Conservation (phyloP, 1,140 invertebrate genomes). For the Drosophila ogumai region DNA sequence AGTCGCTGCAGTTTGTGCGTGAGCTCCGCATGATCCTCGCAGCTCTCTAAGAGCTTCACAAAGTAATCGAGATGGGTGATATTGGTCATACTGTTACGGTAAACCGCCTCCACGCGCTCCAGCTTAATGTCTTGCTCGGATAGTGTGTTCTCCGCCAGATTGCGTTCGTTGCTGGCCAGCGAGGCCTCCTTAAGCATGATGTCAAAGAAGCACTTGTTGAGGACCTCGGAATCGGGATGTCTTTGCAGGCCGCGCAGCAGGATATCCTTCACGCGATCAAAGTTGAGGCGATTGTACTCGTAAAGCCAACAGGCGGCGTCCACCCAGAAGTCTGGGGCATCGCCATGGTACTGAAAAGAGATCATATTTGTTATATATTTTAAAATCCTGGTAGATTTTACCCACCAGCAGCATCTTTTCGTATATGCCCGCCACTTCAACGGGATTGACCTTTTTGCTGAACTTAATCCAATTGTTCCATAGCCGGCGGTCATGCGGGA, state of each 20-base stretch:
- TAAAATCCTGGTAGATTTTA: not conserved
- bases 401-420: conserved; percentile 80
- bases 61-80: conserved; percentile 70
- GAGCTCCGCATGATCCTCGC: conserved; percentile 61
- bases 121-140: conserved; percentile 71
- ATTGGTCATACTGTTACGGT: conserved; percentile 67
- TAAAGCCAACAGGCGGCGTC: conserved; percentile 75
- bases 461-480: conserved; percentile 77
- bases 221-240: conserved; percentile 58
- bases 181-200: conserved; percentile 67
- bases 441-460: conserved; percentile 62
- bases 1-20: conserved; percentile 61
- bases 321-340: conserved; percentile 63
- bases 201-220: conserved; percentile 76
- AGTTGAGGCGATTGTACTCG: conserved; percentile 62
- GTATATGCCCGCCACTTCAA: conserved; percentile 76
- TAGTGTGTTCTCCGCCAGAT: conserved; percentile 51
- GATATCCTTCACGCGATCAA: conserved; percentile 65
- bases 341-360: conserved; percentile 67
- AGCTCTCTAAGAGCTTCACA: conserved; percentile 64
- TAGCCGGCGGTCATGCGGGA: conserved; percentile 62
- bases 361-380: not conserved
- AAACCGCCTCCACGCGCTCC: conserved; percentile 69
- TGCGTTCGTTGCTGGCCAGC: conserved; percentile 39
- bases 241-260: conserved; percentile 72